Base-by-base conservation (phyloP, 92 coral and sea anemone species). In the Heteractis magnifica region DNA sequence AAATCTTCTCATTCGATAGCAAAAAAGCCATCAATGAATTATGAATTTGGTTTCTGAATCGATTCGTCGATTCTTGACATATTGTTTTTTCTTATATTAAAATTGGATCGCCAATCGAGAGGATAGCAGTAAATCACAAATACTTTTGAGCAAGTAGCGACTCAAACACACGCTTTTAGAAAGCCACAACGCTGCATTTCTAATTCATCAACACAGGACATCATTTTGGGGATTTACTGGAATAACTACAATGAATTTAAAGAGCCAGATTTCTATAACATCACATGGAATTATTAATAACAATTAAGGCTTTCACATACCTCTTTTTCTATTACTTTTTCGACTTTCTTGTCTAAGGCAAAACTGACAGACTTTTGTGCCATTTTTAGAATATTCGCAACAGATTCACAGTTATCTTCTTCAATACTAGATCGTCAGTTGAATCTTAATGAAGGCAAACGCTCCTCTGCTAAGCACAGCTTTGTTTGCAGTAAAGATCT, bases 341-440 rank as follows among this genome's bases (percentile, higher is more conserved):
- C 84, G n/a, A 52, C n/a, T 13, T 55, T 12, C 56, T 70, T 70
- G 41, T 81, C 84, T 55, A 81, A 50, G 44, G 51, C 53, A 70
- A 81, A 81, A 3, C 77, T 81, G 16, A 81, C 84, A 4, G 73
- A 2, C 51, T 51, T 81, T 15, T 65, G 76, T 48, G 84, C 84
- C 84, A 81, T 81, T 68, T 26, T 68, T 26, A 8, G 49, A 68
- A 68, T 19, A 68, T 21, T 13, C 15, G 41, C 23, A 68, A 14
- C 13, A 20, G 12, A 14, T 14, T 6, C 41, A 20, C 21, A n/a
- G 21, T 16, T 14, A 19, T 19, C 34, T 3, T 18, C 65, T 15
- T 59, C 65, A 65, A 65, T 26, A 18, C 26, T 65, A 8, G 19
- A 5, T n/a, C 72, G 26, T 19, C 10, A 20, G 14, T 8, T 26